A percentile compares a stretch with the other conserved stretches of the same genome.
Conservation (phyloP, 2,797 vertebrate species). For the Pangasius mekongensis region DNA sequence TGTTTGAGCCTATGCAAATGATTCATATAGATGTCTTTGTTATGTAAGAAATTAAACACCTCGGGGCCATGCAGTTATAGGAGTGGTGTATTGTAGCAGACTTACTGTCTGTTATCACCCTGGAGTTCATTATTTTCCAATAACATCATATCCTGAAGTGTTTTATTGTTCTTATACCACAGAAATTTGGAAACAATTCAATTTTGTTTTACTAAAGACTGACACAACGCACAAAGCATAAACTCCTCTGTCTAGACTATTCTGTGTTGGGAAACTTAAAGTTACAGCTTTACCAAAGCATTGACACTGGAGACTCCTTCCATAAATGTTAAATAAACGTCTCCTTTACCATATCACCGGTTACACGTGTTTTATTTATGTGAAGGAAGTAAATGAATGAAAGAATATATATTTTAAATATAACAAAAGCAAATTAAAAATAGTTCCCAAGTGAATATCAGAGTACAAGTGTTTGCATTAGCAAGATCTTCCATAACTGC, state of each 20-base stretch:
- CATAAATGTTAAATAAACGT: not conserved
- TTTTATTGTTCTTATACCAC: not conserved
- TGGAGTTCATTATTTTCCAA: not conserved
- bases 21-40: not conserved
- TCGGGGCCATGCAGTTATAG: not conserved
- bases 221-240: not conserved
- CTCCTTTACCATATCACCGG: not conserved
- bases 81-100: not conserved
- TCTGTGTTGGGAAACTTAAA: not conserved
- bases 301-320: not conserved
- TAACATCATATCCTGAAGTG: not conserved
- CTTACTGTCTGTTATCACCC: not conserved
- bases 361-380: not conserved
- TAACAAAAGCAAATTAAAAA: not conserved
- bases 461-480: not conserved
- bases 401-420: not conserved
- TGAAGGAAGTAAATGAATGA: not conserved
- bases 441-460: not conserved
- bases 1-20: not conserved
- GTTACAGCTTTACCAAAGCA: not conserved
- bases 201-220: not conserved
- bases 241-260: not conserved
- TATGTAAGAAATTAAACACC: not conserved
- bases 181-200: not conserved
- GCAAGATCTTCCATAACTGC: not conserved